phyloP scores from a whole-genome alignment of 2,888 invertebrate species.

The Parnassius smintheus region DNA sequence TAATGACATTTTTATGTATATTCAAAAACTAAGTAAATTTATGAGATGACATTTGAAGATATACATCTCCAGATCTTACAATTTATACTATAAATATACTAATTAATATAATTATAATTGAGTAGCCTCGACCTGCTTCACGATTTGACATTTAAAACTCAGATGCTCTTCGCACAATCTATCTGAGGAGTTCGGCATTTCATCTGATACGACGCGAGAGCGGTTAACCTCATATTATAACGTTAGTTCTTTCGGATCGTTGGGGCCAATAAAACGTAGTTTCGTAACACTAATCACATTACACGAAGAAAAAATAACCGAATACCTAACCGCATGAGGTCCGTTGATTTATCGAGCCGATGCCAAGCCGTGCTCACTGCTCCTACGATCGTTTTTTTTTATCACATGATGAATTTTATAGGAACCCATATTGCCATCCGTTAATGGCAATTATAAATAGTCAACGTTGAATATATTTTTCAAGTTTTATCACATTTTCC shows the following conservation, averaged over 20 bases:
- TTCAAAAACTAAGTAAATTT: constrained; percentile 13
- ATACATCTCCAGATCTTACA: constrained; percentile 16
- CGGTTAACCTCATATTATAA: constrained; percentile 41
- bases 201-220: constrained; percentile 39
- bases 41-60: constrained; percentile 22
- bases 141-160: constrained; percentile 21
- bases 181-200: constrained; percentile 24
- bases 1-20: constrained; percentile 21
- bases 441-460: constrained; percentile 21
- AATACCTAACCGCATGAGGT: constrained; percentile 58
- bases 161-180: constrained; percentile 16
- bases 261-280: constrained; percentile 53
- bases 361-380: constrained; percentile 14
- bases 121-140: constrained; percentile 26
- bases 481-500: not conserved
- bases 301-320: constrained; percentile 51
- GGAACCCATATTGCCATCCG: constrained; percentile 17
- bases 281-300: constrained; percentile 63
- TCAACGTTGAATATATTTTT: constrained; percentile 1
- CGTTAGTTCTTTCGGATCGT: constrained; percentile 31
- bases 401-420: constrained; percentile 20
- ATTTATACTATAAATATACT: constrained; percentile 28
- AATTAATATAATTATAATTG: constrained; percentile 27
- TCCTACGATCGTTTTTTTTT: constrained; percentile 1
- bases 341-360: constrained; percentile 38